phyloP scores from a whole-genome alignment of 2,113 vertebrate species.

The Sapajus apella region DNA sequence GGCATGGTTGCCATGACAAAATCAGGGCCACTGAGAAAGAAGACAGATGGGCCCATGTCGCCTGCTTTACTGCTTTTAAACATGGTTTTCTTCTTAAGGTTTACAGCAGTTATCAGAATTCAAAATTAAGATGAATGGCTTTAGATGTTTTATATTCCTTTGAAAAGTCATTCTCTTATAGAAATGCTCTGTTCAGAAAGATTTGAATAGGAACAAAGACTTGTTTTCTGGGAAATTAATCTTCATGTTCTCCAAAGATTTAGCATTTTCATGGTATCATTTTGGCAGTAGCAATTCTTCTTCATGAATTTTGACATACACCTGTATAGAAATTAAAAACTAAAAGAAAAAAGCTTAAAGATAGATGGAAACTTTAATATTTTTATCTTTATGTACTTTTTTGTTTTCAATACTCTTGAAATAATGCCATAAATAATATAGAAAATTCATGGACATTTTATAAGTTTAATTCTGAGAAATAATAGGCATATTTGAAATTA shows the following conservation, averaged over 20 bases:
- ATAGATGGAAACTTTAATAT: background rate
- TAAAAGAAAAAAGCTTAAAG: slow-evolving; percentile 12
- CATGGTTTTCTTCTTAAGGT: background rate
- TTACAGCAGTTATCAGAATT: background rate
- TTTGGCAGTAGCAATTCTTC: background rate
- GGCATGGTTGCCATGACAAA: background rate
- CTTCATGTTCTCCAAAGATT: background rate
- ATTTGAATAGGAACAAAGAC: background rate
- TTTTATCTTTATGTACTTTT: slow-evolving; percentile 23
- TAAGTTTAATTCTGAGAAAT: slow-evolving; percentile 57
- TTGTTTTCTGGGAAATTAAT: background rate
- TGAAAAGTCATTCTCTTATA: background rate
- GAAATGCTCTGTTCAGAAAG: background rate
- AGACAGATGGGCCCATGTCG: rapidly evolving
- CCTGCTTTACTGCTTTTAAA: rapidly evolving
- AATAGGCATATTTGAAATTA: slow-evolving; percentile 58
- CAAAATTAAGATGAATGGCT: background rate
- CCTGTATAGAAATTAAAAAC: slow-evolving; percentile 16
- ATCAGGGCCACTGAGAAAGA: rapidly evolving
- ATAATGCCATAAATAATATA: slow-evolving; percentile 53
- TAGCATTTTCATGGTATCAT: background rate
- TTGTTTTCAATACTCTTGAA: slow-evolving; percentile 40
- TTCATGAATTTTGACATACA: slow-evolving; percentile 23
- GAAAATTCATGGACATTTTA: slow-evolving; percentile 48
- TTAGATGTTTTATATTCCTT: background rate